Evolutionary conservation across 2,113 vertebrate genomes (phyloP), one percentile per base, ranked within the genome.

Genomic region (Corythornis cristatus): DNA sequence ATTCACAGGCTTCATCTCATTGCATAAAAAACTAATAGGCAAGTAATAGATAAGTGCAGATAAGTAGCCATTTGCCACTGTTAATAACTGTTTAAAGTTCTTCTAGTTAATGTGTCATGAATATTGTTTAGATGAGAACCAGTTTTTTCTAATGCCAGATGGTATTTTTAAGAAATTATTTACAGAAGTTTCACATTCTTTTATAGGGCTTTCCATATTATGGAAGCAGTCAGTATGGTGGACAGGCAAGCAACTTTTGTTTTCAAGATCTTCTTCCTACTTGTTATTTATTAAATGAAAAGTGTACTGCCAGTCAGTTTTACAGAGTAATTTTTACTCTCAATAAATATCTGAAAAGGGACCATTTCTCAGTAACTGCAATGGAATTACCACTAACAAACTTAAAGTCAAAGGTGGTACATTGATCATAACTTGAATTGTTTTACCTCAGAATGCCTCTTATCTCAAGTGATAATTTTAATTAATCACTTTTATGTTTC

Each of bases 221-320:
- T 76, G 94, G 93, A 73, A 77, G 71, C 50, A 87, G 50, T 14
- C 96, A 95, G 33, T 93, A 96, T 8, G 88, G 91, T 14, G 96
- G 91, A 87, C 96, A 96, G 94, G 94, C 56, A 96, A 96, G 93
- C 7, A 85, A 45, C 29, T 72, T 89, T 82, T 74, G 37, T 58
- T 91, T 89, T 73, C 64, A 77, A 87, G 35, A 64, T 15, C 5
- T 25, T 62, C 31, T 74, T 91, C 42, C 71, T 79, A 50, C 31
- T 57, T 87, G 12, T 19, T 68, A 10, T 46, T 82, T 87, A 53
- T 29, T 64, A 57, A 53, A n/a, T 53, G 17, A 84, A 82, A 88
- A 72, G 56, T 23, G 33, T 48, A 51, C 22, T 81, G 25, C 20
- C 43, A 77, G 54, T 53, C 53, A 31, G 11, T 3, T 82, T 90